Percentiles rank a stretch among this genome's conserved stretches.
Evolutionary conservation across 2,888 invertebrate species (phyloP).

Genomic region (Athrips mouffetella): DNA sequence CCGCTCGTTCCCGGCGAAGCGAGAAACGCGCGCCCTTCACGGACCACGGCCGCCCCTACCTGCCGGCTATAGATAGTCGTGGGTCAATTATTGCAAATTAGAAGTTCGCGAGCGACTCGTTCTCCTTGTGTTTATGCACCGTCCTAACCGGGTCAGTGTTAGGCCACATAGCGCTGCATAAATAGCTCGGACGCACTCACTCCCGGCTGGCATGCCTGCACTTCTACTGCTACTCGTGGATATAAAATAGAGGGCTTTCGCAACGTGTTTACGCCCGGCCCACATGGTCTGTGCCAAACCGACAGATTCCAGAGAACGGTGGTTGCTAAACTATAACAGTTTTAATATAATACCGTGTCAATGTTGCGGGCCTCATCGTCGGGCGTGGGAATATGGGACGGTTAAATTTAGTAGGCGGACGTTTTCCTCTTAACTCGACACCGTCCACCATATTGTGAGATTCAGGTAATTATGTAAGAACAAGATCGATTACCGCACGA

Average conservation of each 20-base stretch:
- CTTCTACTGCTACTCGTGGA: conserved; percentile 30
- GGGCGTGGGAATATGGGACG: conserved; percentile 63
- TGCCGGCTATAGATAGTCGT: conserved; percentile 23
- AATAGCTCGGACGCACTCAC: conserved; percentile 56
- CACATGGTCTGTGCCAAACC: conserved; percentile 55
- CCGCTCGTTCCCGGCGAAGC: conserved; percentile 62
- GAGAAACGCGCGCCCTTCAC: conserved; percentile 69
- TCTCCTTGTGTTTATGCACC: conserved; percentile 68
- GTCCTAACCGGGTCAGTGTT: conserved; percentile 74
- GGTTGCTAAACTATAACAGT: conserved; percentile 45
- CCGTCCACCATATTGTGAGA: conserved; percentile 11
- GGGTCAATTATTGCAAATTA: conserved; percentile 28
- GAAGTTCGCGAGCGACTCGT: conserved; percentile 37
- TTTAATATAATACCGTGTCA: conserved; percentile 43
- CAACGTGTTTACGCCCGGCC: conserved; percentile 58
- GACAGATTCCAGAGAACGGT: conserved; percentile 50
- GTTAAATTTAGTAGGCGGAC: conserved; percentile 50
- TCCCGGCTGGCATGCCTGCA: conserved; percentile 32
- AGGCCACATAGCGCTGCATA: conserved; percentile 73
- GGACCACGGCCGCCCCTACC: conserved; percentile 55
- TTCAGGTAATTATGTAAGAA: conserved; percentile 9
- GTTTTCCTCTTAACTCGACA: conserved; percentile 31
- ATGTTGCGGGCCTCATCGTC: conserved; percentile 32
- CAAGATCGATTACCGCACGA: conserved; percentile 5
- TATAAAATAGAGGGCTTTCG: conserved; percentile 50